Base-by-base conservation (phyloP, 2,113 vertebrate genomes). In the Etheostoma spectabile region DNA sequence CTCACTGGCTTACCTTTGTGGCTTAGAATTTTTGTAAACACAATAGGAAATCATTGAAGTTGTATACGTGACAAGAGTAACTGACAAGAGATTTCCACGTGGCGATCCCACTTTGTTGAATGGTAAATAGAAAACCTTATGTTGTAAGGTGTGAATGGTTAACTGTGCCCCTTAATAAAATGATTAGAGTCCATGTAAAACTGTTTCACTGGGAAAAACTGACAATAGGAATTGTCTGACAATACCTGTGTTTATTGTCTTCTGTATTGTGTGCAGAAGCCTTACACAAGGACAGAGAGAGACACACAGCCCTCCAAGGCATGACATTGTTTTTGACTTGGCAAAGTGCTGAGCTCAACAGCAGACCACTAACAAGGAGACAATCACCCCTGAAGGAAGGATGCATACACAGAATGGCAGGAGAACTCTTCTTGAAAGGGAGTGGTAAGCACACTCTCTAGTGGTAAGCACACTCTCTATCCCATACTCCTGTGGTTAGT, bases 281-380 rank as follows among this genome's bases (percentile, higher is more conserved):
- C 73, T 74, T 38, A 66, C 69, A 68, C 77, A 90, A 90, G 91
- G 93, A 86, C 90, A 85, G 74, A 81, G 65, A 86, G 86, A 91
- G 91, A 90, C 88, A 92, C 72, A 64, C 63, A 79, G 72, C 42
- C 87, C 94, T 93, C 65, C 66, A 10, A 85, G 93, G 91, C 89
- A 94, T 92, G 89, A 94, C 93, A 92, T 92, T 94, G 88, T 94
- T 94, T 94, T 94, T 93, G 86, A 93, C 93, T 94, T 90, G 91
- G 90, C 93, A 94, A 93, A 94, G 90, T 94, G 93, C 93, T 94
- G 93, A 94, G 92, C 93, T 94, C 89, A 85, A 92, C 93, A 94
- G 83, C 91, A 85, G 85, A 89, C 89, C 88, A 69, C 90, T 91
- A 88, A 94, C 92, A 90, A 92, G 90, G 84, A 92, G 91, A 91